Conservation (phyloP, 1,140 invertebrate genomes). For the roundworm (Caenorhabditis elegans) region DNA sequence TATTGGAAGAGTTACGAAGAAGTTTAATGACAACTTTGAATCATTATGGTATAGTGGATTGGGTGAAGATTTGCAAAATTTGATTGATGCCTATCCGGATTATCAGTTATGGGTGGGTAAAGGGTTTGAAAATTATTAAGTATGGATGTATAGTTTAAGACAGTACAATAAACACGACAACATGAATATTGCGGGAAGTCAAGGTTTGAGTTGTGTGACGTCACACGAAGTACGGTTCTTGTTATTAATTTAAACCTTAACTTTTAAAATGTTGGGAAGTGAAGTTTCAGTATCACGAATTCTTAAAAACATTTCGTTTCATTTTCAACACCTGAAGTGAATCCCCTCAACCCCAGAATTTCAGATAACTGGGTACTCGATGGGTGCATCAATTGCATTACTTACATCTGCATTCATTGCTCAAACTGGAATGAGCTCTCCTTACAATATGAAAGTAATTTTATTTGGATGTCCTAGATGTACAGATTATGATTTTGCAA, state of each 20-base stretch:
- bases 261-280: no score
- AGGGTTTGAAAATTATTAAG: no score
- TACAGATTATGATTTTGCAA: slow-evolving; percentile 11
- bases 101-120: slow-evolving; percentile 12
- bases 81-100: slow-evolving; percentile 40
- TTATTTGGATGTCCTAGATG: slow-evolving; percentile 26
- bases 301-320: no score
- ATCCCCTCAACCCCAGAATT: no score
- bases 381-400: slow-evolving; percentile 30
- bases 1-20: neutral
- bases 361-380: slow-evolving; percentile 18
- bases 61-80: slow-evolving; percentile 34
- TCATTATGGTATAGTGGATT: slow-evolving; percentile 46
- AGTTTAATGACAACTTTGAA: slow-evolving; percentile 44
- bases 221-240: no score
- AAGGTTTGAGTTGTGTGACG: no score
- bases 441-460: slow-evolving; percentile 29
- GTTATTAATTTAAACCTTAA: no score
- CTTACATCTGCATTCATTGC: slow-evolving; percentile 4
- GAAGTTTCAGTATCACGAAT: no score
- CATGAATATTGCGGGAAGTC: no score
- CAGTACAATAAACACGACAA: no score
- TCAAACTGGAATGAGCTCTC: neutral
- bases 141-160: no score
- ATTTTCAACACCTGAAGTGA: no score